These are phyloP conservation scores for Lochmaea crataegi DNA, from an alignment of 2,888 invertebrate genomes.

Conservation along the genomic window DNA sequence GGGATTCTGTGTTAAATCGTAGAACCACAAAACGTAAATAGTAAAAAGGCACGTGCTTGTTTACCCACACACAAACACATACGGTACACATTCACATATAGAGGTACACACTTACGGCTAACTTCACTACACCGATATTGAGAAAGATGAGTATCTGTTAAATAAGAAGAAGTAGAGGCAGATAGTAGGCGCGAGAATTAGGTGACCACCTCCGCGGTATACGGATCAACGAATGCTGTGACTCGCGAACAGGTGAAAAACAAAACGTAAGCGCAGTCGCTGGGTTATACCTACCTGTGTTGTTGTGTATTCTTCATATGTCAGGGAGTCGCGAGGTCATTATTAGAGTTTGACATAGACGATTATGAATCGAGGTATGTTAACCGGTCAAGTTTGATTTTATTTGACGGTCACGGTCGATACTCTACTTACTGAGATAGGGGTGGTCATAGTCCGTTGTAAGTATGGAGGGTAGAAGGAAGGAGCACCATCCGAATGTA, in stretches of 20 bases:
- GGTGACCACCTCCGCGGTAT: slow-evolving; percentile 50
- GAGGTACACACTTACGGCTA: background rate
- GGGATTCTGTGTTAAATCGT: background rate
- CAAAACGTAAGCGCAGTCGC: slow-evolving; percentile 56
- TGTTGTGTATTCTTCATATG: slow-evolving; percentile 51
- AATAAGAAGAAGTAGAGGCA: slow-evolving; percentile 13
- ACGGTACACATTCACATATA: background rate
- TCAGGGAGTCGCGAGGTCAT: slow-evolving; percentile 55
- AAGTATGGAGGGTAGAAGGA: no score
- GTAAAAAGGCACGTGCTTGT: slow-evolving; percentile 25
- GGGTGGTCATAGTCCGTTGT: background rate
- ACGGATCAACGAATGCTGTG: slow-evolving; percentile 53
- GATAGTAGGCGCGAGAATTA: slow-evolving; percentile 33
- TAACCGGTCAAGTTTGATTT: slow-evolving; percentile 14
- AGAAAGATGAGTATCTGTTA: slow-evolving; percentile 5
- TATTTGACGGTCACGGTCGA: slow-evolving; percentile 23
- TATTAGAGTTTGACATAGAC: slow-evolving; percentile 35
- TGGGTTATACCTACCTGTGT: slow-evolving; percentile 39
- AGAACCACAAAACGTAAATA: slow-evolving; percentile 8
- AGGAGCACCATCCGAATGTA: no score
- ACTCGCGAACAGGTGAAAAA: slow-evolving; percentile 56
- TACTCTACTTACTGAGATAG: background rate
- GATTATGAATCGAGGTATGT: slow-evolving; percentile 20
- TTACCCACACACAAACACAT: background rate
- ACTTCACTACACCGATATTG: slow-evolving; percentile 12